These are phyloP conservation scores for Accipiter virgatus DNA, from an alignment of 2,113 vertebrate genomes.

Conservation along the genomic window DNA sequence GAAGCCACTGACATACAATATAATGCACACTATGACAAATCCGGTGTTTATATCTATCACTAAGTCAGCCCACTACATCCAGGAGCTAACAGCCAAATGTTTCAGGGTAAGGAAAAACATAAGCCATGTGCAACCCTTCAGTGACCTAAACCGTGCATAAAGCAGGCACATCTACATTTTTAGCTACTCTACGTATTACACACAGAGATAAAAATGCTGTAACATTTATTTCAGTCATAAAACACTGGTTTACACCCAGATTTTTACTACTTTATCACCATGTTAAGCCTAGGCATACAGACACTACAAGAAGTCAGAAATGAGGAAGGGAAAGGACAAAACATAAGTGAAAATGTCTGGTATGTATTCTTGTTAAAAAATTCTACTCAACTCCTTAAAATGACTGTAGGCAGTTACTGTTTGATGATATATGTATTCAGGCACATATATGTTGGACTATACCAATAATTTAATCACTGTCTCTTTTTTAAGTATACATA, in stretches of 20 bases:
- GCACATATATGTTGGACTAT: background rate
- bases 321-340: background rate
- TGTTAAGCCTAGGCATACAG: background rate
- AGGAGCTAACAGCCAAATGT: background rate
- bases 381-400: background rate
- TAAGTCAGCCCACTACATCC: background rate
- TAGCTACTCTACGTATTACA: background rate
- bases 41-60: background rate
- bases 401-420: background rate
- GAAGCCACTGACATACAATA: background rate
- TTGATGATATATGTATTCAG: background rate
- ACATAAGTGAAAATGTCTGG: background rate
- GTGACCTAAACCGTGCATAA: background rate
- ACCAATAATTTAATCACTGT: background rate
- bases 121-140: background rate
- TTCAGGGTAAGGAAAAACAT: background rate
- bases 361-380: background rate
- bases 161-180: slow-evolving; percentile 25
- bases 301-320: background rate
- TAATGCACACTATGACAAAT: background rate
- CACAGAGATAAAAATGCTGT: background rate
- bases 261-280: background rate
- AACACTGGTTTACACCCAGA: background rate
- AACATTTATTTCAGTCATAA: background rate
- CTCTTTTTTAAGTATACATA: background rate